These are phyloP conservation scores for Sorex araneus DNA, from an alignment of 2,113 vertebrate species.

Conservation along the genomic window DNA sequence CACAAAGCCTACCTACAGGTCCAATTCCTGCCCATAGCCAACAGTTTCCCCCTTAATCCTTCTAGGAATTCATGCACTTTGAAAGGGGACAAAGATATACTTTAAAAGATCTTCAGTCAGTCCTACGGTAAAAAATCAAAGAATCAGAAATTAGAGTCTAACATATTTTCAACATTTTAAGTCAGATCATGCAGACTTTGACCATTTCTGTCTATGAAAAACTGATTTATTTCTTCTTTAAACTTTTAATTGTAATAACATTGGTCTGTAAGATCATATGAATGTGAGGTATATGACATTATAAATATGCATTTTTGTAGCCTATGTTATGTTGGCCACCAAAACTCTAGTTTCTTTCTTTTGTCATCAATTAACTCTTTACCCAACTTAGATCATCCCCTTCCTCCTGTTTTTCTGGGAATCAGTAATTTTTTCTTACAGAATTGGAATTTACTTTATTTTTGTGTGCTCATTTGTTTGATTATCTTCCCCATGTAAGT, in stretches of 20 bases:
- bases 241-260: neutral
- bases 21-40: neutral
- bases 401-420: neutral
- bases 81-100: constrained; percentile 58
- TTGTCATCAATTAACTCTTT: neutral
- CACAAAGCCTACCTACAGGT: constrained; percentile 26
- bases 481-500: too few relatives aligned
- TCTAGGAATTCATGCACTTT: constrained; percentile 70
- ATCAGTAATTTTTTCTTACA: neutral
- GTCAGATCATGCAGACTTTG: neutral
- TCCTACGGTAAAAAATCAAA: neutral
- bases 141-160: neutral
- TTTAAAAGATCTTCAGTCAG: constrained; percentile 35
- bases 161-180: neutral
- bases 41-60: constrained; percentile 68
- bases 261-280: neutral
- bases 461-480: too few relatives aligned
- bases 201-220: neutral
- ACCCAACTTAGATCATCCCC: neutral
- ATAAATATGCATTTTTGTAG: neutral
- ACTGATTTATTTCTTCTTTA: neutral
- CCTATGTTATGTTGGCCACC: neutral
- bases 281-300: neutral
- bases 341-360: neutral
- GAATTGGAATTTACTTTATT: neutral